Evolutionary conservation across 2,888 invertebrate genomes (phyloP), one percentile per base, ranked within the genome.

Genomic region (Marronus borbonicus): DNA sequence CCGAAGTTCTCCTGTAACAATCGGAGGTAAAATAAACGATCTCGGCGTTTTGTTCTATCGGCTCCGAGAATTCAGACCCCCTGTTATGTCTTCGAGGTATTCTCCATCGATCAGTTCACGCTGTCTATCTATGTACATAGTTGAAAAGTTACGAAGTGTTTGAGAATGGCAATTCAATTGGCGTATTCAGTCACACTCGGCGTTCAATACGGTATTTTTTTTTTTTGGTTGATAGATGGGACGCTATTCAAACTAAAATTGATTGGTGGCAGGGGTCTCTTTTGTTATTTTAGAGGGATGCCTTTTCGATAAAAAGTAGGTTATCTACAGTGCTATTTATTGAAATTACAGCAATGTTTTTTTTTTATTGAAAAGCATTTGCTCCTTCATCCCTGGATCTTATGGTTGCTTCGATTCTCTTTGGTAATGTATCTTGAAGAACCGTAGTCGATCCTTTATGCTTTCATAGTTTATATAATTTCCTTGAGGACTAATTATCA

Each of bases 111-210:
- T 24, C 66, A 24, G 44, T 8, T 12, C 44, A 2, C 12, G 8
- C 12, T 20, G n/a, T 66, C 44, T 10, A 20, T 66, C 66, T 49
- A 49, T 39, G n/a, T 44, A n/a, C 24, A 49, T 44, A 66, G 24
- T 44, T 44, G 66, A 50, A n/a, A 44, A 66, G 17, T 66, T 66
- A 24, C 66, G 66, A 66, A 36, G 44, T 2, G 44, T 20, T 66
- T 17, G 17, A 49, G 10, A 66, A 44, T 24, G 12, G 66, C 20
- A 49, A 66, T 66, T 44, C 8, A 66, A 49, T 44, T 44, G 20
- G 8, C 20, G 24, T 49, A 49, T 49, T 66, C 20, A 4, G 44
- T 66, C 49, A 44, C n/a, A 66, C 66, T 66, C 49, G 66, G 44
- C 66, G 31, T 44, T 8, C 20, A 44, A 14, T 66, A 66, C 10